Conservation (phyloP, 2,888 invertebrate genomes). For the Lagria hirta region DNA sequence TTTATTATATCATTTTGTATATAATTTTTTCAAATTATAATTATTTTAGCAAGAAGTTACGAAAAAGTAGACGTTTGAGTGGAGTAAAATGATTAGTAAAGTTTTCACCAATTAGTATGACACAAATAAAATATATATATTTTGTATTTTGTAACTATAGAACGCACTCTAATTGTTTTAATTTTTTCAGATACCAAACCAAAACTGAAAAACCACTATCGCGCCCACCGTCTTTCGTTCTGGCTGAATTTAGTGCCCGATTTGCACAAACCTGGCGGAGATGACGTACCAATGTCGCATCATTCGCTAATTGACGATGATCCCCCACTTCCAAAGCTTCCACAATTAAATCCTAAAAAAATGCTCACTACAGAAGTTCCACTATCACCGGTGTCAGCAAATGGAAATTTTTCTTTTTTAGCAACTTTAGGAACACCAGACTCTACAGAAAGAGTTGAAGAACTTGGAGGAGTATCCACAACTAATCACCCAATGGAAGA, state of each 20-base stretch:
- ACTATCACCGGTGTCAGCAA: conserved; percentile 45
- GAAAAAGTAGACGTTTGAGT: no score
- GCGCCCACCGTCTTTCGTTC: conserved; percentile 89
- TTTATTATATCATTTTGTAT: no score
- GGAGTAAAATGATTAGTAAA: no score
- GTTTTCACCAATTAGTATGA: no score
- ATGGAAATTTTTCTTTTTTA: conserved; percentile 51
- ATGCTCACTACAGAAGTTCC: conserved; percentile 57
- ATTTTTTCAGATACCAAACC: conserved; percentile 77
- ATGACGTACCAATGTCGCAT: conserved; percentile 81
- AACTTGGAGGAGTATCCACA: conserved; percentile 54
- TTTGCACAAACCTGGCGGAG: conserved; percentile 82
- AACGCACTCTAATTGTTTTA: background rate
- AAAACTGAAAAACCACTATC: conserved; percentile 88
- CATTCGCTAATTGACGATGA: conserved; percentile 76
- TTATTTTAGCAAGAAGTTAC: no score
- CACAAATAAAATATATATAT: no score
- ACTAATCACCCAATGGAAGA: conserved; percentile 70
- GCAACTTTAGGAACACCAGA: conserved; percentile 44
- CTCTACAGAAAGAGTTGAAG: conserved; percentile 56
- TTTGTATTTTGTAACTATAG: conserved; percentile 2
- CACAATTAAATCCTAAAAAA: conserved; percentile 61
- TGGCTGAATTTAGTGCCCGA: conserved; percentile 96
- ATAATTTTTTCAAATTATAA: no score
- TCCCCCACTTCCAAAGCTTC: conserved; percentile 58